Evolutionary conservation across 2,797 vertebrate genomes (phyloP).

Genomic region (Meriones psammophilus): DNA sequence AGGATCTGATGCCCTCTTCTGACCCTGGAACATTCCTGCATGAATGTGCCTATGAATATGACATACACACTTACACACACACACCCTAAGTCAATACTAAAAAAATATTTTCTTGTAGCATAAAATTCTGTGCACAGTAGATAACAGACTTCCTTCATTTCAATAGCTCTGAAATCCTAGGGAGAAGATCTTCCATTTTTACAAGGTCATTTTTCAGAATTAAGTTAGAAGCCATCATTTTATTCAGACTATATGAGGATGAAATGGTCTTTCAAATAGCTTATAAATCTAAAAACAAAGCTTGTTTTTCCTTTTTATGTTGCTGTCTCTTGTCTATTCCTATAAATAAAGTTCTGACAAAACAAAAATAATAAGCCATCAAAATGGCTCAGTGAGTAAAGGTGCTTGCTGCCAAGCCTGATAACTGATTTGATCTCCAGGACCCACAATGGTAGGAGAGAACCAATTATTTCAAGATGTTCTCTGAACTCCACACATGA

Average conservation of each 20-base stretch:
- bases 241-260: slow-evolving; percentile 34
- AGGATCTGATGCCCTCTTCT: not conserved
- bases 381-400: not conserved
- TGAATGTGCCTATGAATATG: too few species aligned
- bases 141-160: slow-evolving; percentile 31
- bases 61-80: not conserved
- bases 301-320: slow-evolving; percentile 54
- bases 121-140: slow-evolving; percentile 23
- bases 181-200: slow-evolving; percentile 17
- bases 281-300: slow-evolving; percentile 37
- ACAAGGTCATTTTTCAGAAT: slow-evolving; percentile 56
- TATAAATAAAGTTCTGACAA: slow-evolving; percentile 34
- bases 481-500: not conserved
- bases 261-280: slow-evolving; percentile 8
- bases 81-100: not conserved
- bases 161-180: slow-evolving; percentile 50
- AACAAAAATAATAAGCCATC: not conserved
- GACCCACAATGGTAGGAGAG: not conserved
- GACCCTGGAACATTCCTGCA: not conserved
- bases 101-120: not conserved
- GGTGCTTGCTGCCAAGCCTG: not conserved
- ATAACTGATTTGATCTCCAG: not conserved
- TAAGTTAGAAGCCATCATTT: slow-evolving; percentile 49
- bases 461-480: not conserved
- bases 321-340: not conserved